These are phyloP conservation scores for Formicarius rufipectus DNA, from an alignment of 2,113 vertebrate genomes.

Conservation along the genomic window DNA sequence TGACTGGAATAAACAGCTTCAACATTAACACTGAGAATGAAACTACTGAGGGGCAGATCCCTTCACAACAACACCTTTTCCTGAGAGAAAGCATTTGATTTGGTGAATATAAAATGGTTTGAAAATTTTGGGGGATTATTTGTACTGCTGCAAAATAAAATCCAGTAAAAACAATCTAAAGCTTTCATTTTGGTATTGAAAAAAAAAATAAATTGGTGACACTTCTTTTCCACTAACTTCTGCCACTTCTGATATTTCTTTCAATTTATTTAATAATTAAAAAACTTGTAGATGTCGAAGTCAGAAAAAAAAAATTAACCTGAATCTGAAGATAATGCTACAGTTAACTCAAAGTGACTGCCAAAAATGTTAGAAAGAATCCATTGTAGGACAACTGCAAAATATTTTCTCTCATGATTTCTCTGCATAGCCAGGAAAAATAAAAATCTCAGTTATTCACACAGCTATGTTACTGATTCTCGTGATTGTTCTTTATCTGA, in stretches of 20 bases:
- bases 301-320: not conserved
- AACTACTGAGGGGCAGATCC: not conserved
- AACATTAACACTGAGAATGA: not conserved
- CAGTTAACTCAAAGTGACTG: not conserved
- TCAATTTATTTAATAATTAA: slow-evolving; percentile 3
- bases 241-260: not conserved
- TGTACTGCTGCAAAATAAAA: not conserved
- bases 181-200: not conserved
- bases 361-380: not conserved
- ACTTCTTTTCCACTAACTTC: not conserved
- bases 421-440: not conserved
- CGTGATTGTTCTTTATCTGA: not conserved
- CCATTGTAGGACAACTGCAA: not conserved
- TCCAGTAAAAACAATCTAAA: not conserved
- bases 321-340: not conserved
- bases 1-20: not conserved
- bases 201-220: not conserved
- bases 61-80: not conserved
- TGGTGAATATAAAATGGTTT: not conserved
- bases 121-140: not conserved
- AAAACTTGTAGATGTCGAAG: not conserved
- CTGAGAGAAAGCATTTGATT: not conserved
- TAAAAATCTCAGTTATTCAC: not conserved
- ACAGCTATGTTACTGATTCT: not conserved
- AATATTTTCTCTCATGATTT: not conserved